Percentiles rank a stretch among this genome's conserved stretches.
These are phyloP conservation scores for Hephaestus fuliginosus DNA, from an alignment of 2,797 vertebrate genomes.

Conservation along the genomic window DNA sequence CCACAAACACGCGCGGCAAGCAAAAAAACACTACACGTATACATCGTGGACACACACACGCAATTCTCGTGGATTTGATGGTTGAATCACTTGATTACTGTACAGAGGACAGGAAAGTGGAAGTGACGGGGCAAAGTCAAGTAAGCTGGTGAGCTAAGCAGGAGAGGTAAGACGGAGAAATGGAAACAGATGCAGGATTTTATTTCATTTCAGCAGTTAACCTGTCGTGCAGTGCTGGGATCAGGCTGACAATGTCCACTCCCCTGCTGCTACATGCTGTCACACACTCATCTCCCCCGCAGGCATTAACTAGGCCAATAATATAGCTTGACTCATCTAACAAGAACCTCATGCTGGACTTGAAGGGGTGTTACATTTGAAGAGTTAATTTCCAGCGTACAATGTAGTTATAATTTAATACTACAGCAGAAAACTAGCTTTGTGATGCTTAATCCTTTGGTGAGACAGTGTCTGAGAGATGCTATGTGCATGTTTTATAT, in stretches of 20 bases:
- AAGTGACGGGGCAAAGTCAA: constrained; percentile 53
- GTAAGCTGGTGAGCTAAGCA: constrained; percentile 22
- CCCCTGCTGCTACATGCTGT: constrained; percentile 70
- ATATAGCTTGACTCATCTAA: constrained; percentile 73
- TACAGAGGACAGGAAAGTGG: constrained; percentile 37
- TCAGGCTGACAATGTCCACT: constrained; percentile 70
- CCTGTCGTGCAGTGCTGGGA: constrained; percentile 68
- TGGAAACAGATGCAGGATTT: constrained; percentile 69
- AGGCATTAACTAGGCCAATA: constrained; percentile 64
- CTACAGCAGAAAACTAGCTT: constrained; percentile 34
- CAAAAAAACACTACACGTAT: background rate
- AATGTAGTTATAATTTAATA: constrained; percentile 24
- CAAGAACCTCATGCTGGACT: constrained; percentile 63
- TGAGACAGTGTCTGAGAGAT: background rate
- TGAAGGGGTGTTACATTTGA: constrained; percentile 61
- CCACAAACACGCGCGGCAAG: background rate
- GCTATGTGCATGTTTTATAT: background rate
- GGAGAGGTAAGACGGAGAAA: constrained; percentile 29
- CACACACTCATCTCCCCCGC: constrained; percentile 64
- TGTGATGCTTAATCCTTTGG: background rate
- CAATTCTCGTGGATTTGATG: constrained; percentile 56
- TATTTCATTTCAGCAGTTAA: constrained; percentile 66
- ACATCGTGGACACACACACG: background rate
- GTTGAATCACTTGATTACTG: constrained; percentile 70
- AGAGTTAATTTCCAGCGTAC: constrained; percentile 60